phyloP scores from a whole-genome alignment of 2,888 invertebrate species.

The Scelioninae gen. 2 region DNA sequence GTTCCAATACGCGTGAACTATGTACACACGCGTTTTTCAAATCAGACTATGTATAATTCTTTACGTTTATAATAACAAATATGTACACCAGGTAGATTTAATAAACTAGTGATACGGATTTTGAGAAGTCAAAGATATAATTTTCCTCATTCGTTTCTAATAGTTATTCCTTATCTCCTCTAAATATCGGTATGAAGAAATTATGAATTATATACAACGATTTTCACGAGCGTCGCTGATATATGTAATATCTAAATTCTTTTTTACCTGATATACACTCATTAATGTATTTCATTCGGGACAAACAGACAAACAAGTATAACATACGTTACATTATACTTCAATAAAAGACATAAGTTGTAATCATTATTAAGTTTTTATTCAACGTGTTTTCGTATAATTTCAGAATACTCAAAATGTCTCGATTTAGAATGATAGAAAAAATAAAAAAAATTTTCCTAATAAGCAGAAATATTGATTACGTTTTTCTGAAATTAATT shows the following conservation, averaged over 20 bases:
- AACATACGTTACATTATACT: constrained; percentile 60
- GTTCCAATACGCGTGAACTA: constrained; percentile 57
- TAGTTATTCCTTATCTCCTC: constrained; percentile 49
- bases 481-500: no score
- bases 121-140: constrained; percentile 59
- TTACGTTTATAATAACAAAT: constrained; percentile 72
- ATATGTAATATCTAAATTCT: constrained; percentile 58
- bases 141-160: constrained; percentile 55
- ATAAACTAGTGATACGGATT: constrained; percentile 74
- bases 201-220: constrained; percentile 67
- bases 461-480: no score
- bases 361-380: constrained; percentile 32
- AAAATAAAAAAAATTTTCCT: no score
- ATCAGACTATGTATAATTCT: constrained; percentile 61
- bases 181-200: constrained; percentile 61
- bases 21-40: constrained; percentile 61
- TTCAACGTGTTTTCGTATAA: constrained; percentile 20
- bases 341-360: constrained; percentile 46
- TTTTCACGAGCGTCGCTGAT: constrained; percentile 58
- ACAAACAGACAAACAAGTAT: constrained; percentile 65
- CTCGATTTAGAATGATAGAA: constrained; percentile 38
- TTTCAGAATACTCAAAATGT: constrained; percentile 13
- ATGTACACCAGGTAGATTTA: constrained; percentile 74
- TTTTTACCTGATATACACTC: constrained; percentile 49
- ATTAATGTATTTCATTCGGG: constrained; percentile 60